Conservation (phyloP, 2,797 vertebrate genomes). For the Malurus splendens region DNA sequence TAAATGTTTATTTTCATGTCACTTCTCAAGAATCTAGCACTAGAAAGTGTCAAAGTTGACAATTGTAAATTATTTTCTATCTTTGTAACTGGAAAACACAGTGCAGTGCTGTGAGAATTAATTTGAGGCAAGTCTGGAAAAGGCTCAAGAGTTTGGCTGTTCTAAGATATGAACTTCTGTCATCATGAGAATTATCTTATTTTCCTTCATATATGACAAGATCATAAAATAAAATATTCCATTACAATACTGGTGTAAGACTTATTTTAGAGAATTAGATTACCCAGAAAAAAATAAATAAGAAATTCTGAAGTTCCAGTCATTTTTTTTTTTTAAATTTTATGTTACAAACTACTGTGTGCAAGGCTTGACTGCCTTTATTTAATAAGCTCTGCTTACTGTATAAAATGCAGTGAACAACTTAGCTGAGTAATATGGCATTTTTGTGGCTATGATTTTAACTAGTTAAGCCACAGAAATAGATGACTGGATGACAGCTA, state of each 20-base stretch:
- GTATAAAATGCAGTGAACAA: background rate
- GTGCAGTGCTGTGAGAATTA: background rate
- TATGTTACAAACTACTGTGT: background rate
- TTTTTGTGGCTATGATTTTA: constrained; percentile 24
- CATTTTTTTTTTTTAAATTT: background rate
- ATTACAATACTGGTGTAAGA: background rate
- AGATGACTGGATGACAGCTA: constrained; percentile 34
- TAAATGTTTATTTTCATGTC: background rate
- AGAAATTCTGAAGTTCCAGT: background rate
- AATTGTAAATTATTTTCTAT: background rate
- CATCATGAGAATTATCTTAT: background rate
- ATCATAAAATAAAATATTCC: background rate
- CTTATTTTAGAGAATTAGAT: background rate
- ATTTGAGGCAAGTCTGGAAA: background rate
- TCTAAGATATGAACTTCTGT: background rate
- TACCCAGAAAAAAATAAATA: background rate
- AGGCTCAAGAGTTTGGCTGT: background rate
- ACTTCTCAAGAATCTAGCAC: background rate
- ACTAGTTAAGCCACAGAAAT: constrained; percentile 22
- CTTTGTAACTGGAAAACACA: background rate
- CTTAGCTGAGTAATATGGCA: background rate
- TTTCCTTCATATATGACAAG: background rate
- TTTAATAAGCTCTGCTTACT: background rate
- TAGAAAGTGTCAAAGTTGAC: background rate
- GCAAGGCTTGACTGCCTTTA: background rate